Conservation (phyloP, 53 echinoderm and acorn worm species). For the Actinopyga echinites region DNA sequence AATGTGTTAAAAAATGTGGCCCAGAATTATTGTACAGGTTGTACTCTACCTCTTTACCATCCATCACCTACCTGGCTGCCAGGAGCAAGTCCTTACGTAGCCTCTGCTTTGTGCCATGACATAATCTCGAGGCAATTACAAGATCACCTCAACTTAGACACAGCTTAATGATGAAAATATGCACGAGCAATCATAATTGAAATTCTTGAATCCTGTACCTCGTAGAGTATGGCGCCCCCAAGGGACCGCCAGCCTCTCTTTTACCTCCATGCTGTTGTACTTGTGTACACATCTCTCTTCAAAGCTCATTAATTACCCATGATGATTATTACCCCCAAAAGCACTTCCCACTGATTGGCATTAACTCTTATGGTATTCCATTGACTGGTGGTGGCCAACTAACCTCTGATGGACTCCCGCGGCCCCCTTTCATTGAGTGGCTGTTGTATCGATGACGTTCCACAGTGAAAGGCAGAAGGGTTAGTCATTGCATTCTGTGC, state of each 20-base stretch:
- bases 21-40: too few species aligned
- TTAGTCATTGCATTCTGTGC: too few species aligned
- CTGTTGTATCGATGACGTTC: neutral
- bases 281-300: neutral
- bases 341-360: conserved; percentile 20
- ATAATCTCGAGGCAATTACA: neutral
- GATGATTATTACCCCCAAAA: conserved; percentile 8
- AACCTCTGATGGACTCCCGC: conserved; percentile 7
- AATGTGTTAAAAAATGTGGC: too few species aligned
- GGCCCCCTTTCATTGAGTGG: conserved; percentile 25
- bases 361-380: conserved; percentile 26
- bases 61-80: too few species aligned
- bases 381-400: neutral
- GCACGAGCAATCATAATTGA: conserved; percentile 21
- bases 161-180: conserved; percentile 28
- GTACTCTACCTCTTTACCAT: too few species aligned
- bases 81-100: too few species aligned
- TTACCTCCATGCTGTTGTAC: neutral
- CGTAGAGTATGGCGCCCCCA: neutral
- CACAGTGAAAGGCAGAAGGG: too few species aligned
- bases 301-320: neutral
- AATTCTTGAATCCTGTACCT: conserved; percentile 19
- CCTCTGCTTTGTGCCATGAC: too few species aligned
- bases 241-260: neutral
- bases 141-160: conserved; percentile 27